Percentiles rank a stretch among this genome's conserved stretches.
Evolutionary conservation across 2,113 vertebrate species (phyloP).

Genomic region (Microcebus ravelobensis): DNA sequence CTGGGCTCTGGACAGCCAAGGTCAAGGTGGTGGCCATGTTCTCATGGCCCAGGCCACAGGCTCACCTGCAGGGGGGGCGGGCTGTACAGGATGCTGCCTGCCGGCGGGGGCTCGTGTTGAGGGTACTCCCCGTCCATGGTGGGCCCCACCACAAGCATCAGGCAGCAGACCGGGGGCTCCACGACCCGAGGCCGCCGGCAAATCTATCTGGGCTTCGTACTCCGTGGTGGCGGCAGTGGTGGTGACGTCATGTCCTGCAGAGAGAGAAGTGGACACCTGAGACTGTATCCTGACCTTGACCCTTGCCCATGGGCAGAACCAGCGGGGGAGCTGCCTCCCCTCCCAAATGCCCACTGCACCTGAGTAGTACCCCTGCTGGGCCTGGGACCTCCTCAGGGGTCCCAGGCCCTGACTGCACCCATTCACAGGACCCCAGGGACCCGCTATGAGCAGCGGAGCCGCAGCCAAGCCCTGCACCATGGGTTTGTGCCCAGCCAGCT

Average conservation of each 20-base stretch:
- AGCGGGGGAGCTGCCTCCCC: not conserved
- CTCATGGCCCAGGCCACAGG: accelerated
- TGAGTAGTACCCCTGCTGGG: not conserved
- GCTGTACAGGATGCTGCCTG: constrained; percentile 69
- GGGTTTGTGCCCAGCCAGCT: accelerated
- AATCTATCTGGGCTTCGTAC: constrained; percentile 79
- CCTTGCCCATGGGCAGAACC: not conserved
- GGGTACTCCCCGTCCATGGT: constrained; percentile 87
- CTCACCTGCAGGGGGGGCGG: constrained; percentile 83
- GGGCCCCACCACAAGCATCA: constrained; percentile 82
- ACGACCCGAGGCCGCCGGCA: not conserved
- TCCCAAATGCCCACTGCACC: not conserved
- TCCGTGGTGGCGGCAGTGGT: not conserved
- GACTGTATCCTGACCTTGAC: not conserved
- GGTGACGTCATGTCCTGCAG: constrained; percentile 78
- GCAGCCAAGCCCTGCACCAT: not conserved
- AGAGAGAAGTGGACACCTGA: accelerated
- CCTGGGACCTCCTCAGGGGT: not conserved
- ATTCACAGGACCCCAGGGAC: not conserved
- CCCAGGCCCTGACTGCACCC: not conserved
- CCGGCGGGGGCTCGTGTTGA: constrained; percentile 80
- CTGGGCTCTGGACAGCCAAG: not conserved
- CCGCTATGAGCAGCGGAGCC: accelerated
- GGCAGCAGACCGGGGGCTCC: constrained; percentile 42
- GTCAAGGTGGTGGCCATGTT: not conserved